A percentile compares a stretch with the other conserved stretches of the same genome.
Evolutionary conservation across 2,888 invertebrate species (phyloP).

Genomic region (Harmothoe impar): DNA sequence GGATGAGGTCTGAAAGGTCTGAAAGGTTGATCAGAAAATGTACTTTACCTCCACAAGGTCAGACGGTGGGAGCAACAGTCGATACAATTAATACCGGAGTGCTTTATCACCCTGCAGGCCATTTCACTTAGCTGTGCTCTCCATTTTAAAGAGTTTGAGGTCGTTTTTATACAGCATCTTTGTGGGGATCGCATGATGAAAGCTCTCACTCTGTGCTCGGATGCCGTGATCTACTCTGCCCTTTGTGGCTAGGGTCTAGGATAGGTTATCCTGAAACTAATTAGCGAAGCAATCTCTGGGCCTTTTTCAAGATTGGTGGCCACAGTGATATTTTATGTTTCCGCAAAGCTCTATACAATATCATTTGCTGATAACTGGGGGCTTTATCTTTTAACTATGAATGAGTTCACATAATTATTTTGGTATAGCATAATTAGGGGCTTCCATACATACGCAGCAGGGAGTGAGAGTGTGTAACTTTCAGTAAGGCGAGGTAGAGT

Average conservation of each 20-base stretch:
- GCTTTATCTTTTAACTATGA: too few relatives aligned
- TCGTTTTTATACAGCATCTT: too few relatives aligned
- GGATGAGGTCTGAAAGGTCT: not conserved
- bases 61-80: not conserved
- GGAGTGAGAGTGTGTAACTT: too few relatives aligned
- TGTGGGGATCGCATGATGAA: not conserved
- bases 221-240: not conserved
- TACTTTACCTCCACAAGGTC: not conserved
- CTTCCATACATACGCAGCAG: too few relatives aligned
- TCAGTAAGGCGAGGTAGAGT: too few relatives aligned
- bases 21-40: not conserved
- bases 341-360: too few relatives aligned
- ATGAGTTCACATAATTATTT: too few relatives aligned
- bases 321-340: too few relatives aligned
- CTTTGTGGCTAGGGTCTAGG: not conserved
- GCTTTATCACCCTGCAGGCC: not conserved
- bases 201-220: not conserved
- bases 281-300: not conserved
- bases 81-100: not conserved
- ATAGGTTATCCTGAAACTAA: not conserved
- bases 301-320: not conserved
- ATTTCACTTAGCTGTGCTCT: not conserved
- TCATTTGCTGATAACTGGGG: too few relatives aligned
- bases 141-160: not conserved
- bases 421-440: too few relatives aligned